These are phyloP conservation scores for Ictalurus punctatus DNA, from an alignment of 2,113 vertebrate species.

Conservation along the genomic window DNA sequence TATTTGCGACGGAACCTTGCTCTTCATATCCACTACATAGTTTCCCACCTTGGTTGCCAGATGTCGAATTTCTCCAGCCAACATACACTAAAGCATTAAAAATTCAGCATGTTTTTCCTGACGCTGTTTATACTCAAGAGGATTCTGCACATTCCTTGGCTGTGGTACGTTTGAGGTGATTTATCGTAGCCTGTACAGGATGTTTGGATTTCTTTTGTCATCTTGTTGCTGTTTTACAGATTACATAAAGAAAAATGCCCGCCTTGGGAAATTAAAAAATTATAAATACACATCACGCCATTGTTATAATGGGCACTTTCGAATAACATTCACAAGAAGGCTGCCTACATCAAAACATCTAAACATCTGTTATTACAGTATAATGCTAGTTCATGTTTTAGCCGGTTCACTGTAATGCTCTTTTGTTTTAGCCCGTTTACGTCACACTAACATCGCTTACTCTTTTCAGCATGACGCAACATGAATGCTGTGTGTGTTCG, in stretches of 20 bases:
- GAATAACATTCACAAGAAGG: background rate
- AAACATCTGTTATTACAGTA: background rate
- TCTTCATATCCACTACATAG: conserved; percentile 12
- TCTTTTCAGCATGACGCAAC: background rate
- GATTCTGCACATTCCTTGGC: conserved; percentile 23
- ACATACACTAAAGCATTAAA: background rate
- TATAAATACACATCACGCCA: background rate
- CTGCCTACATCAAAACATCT: background rate
- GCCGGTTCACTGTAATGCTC: background rate
- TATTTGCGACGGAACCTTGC: background rate
- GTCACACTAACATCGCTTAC: background rate
- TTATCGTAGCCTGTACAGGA: conserved; percentile 1
- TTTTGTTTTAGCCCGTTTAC: background rate
- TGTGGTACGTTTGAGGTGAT: conserved; percentile 13
- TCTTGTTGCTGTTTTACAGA: background rate
- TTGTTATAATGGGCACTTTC: background rate
- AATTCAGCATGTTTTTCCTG: background rate
- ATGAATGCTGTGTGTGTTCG: background rate
- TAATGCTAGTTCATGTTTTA: background rate
- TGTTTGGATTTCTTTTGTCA: background rate
- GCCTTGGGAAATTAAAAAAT: background rate
- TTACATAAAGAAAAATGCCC: background rate
- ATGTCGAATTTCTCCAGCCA: conserved; percentile 6
- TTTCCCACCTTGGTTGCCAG: conserved; percentile 45
- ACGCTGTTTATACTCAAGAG: background rate